Conservation (phyloP, 2,113 vertebrate species). For the Stigmatopora argus region DNA sequence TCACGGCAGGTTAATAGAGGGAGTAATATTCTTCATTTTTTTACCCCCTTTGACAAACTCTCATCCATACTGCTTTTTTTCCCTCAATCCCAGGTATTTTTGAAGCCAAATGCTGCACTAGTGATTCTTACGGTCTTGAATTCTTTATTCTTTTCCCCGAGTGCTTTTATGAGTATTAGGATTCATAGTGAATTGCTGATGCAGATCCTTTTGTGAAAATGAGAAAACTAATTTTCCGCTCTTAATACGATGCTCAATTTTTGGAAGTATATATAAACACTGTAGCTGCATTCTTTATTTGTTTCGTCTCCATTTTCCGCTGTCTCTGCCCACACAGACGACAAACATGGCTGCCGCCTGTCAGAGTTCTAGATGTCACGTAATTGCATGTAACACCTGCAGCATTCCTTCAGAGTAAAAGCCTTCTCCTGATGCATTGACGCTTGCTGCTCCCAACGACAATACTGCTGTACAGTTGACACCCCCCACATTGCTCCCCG, state of each 20-base stretch:
- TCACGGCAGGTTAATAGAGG: slow-evolving; percentile 96
- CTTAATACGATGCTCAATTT: slow-evolving; percentile 82
- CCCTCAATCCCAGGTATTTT: slow-evolving; percentile 70
- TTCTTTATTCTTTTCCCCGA: slow-evolving; percentile 57
- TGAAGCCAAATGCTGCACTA: slow-evolving; percentile 79
- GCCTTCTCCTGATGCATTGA: slow-evolving; percentile 51
- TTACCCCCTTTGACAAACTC: slow-evolving; percentile 47
- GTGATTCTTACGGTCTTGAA: slow-evolving; percentile 64
- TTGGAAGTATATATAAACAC: slow-evolving; percentile 59
- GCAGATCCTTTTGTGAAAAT: slow-evolving; percentile 76
- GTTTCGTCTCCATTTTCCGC: slow-evolving; percentile 11
- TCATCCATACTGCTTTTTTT: slow-evolving; percentile 33
- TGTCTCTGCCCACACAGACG: slow-evolving; percentile 17
- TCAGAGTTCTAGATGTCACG: slow-evolving; percentile 55
- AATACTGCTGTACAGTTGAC: slow-evolving; percentile 50
- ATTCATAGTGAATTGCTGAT: slow-evolving; percentile 81
- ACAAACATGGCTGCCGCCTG: slow-evolving; percentile 43
- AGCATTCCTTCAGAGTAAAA: slow-evolving; percentile 61
- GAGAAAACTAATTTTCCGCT: slow-evolving; percentile 85
- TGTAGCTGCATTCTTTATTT: slow-evolving; percentile 20
- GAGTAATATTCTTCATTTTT: slow-evolving; percentile 84
- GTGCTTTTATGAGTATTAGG: slow-evolving; percentile 81
- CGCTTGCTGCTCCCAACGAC: slow-evolving; percentile 56
- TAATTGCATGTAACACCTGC: slow-evolving; percentile 64
- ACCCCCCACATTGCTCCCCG: slow-evolving; percentile 54